Evolutionary conservation across 1,140 invertebrate genomes (phyloP).

Genomic region (Formica selysi): DNA sequence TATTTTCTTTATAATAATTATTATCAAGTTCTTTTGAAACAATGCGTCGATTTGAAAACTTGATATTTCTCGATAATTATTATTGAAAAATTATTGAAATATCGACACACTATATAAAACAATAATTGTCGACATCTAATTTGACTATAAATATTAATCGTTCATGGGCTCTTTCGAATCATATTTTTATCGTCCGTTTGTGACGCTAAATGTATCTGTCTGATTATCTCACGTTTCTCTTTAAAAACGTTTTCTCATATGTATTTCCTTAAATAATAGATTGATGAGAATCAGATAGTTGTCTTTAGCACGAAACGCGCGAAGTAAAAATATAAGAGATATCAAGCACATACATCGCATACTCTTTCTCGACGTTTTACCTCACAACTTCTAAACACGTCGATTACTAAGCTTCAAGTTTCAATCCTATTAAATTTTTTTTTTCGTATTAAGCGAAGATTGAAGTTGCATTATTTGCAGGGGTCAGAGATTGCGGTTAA

Average conservation of each 20-base stretch:
- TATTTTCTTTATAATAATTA: neutral
- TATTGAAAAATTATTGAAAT: neutral
- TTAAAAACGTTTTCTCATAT: neutral
- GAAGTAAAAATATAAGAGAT: neutral
- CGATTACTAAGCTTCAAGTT: neutral
- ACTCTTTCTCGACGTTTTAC: neutral
- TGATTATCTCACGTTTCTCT: neutral
- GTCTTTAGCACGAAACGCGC: neutral
- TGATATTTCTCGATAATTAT: neutral
- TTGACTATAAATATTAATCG: slow-evolving; percentile 8
- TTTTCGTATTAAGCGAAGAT: neutral
- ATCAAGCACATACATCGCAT: neutral
- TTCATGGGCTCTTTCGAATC: neutral
- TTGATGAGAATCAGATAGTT: neutral
- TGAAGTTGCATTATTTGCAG: neutral
- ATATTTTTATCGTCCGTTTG: too few relatives aligned
- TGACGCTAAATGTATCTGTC: neutral
- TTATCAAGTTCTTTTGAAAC: neutral
- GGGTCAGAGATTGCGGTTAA: neutral
- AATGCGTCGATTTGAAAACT: neutral
- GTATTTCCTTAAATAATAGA: neutral
- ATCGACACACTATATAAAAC: neutral
- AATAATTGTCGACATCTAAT: neutral
- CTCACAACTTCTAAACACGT: neutral
- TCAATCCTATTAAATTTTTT: neutral